phyloP scores from a whole-genome alignment of 2,888 invertebrate species.

The Cactoblastis cactorum region DNA sequence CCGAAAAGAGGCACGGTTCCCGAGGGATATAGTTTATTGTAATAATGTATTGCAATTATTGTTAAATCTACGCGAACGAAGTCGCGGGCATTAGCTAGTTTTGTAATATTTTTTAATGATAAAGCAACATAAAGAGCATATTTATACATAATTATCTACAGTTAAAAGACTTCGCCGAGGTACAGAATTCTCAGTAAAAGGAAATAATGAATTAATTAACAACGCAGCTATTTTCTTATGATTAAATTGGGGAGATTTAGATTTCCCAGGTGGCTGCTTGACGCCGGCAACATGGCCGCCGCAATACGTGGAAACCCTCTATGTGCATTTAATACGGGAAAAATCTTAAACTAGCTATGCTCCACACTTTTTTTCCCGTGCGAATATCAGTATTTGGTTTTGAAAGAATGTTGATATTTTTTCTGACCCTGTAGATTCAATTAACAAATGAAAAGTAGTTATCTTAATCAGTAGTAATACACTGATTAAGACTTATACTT shows the following conservation, averaged over 20 bases:
- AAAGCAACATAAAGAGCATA: background rate
- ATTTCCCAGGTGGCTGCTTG: conserved; percentile 13
- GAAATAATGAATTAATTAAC: conserved; percentile 14
- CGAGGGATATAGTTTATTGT: no score
- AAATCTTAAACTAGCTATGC: no score
- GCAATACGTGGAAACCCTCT: background rate
- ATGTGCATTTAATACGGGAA: background rate
- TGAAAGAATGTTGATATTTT: no score
- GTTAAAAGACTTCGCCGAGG: background rate
- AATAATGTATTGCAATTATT: no score
- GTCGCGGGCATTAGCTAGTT: background rate
- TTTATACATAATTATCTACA: background rate
- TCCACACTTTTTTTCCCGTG: no score
- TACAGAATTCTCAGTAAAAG: conserved; percentile 3
- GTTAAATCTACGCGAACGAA: no score
- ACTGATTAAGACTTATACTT: no score
- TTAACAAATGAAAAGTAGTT: no score
- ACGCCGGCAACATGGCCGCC: conserved; percentile 6
- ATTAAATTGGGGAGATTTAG: conserved; percentile 15
- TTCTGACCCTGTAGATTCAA: no score
- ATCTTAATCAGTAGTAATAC: no score
- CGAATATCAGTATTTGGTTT: no score
- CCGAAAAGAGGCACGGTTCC: no score
- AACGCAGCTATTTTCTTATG: conserved; percentile 12
- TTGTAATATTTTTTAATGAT: background rate